Base-by-base conservation (phyloP, 2,113 vertebrate species). In the Alethe diademata region DNA sequence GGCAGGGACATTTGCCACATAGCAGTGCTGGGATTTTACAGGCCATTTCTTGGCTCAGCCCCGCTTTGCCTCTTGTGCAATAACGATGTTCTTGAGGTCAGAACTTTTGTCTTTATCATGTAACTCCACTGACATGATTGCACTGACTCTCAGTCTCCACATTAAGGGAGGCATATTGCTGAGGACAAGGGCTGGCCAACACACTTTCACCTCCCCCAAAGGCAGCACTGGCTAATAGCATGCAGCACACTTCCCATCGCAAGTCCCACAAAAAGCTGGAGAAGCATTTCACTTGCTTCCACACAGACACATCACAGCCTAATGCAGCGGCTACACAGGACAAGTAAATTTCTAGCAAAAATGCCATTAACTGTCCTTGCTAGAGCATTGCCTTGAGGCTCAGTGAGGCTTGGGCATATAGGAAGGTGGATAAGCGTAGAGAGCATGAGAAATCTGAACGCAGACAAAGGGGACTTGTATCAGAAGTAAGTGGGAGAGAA, bases 401-500 rank as follows among this genome's bases (percentile, higher is more conserved):
- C 4, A 3, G 47, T 1, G 5, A 78, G 45, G 26, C n/a, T 65
- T 5, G 9, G 76, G 64, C 22, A 3, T 47, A 36, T 3, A 50
- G 54, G 31, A 88, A 90, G 85, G 71, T 70, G 78, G 12, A 22
- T 20, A 69, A 80, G 58, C 71, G 54, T 1, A 56, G 67, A 65
- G 60, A 78, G 29, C 48, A 75, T 19, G 35, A 89, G 65, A 94
- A 90, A 79, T 47, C 24, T 76, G 74, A 85, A 35, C 0, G 0
- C 45, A 92, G 62, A 71, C 24, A 82, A 87, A 78, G 54, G 33
- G 53, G 36, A 78, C 72, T 88, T 83, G 43, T 78, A 66, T 76
- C 51, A 88, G 65, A 86, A 86, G 16, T 47, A 82, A 96, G 78
- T 70, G 54, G 58, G 50, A 90, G 45, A 97, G 85, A 86, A 90